Percentiles rank a stretch among this genome's conserved stretches.
Conservation (phyloP, 2,797 vertebrate genomes). For the Synanceia verrucosa region DNA sequence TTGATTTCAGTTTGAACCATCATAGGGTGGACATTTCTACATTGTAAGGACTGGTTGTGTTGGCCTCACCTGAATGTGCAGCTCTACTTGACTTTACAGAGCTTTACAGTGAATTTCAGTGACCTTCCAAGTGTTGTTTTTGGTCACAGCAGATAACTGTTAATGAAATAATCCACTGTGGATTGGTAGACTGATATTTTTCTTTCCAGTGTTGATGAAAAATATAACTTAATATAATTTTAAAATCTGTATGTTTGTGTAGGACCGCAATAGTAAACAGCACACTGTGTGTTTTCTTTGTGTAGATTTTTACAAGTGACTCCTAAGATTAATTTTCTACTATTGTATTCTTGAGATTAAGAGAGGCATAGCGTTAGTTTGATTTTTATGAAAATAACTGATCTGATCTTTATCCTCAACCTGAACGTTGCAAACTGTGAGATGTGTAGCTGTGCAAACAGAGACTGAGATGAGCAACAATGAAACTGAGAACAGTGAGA, state of each 20-base stretch:
- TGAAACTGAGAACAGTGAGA: slow-evolving; percentile 35
- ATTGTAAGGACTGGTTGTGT: not conserved
- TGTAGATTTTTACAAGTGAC: not conserved
- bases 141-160: not conserved
- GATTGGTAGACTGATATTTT: not conserved
- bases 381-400: no score
- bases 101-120: not conserved
- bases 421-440: slow-evolving; percentile 3
- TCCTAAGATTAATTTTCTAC: not conserved
- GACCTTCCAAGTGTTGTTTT: not conserved
- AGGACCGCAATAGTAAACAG: not conserved
- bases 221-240: no score
- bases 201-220: not conserved
- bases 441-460: slow-evolving; percentile 2
- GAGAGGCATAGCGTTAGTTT: no score
- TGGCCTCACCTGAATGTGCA: not conserved
- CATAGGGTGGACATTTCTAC: not conserved
- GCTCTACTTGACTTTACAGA: not conserved
- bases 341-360: not conserved
- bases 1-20: not conserved
- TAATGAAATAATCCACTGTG: no score
- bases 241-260: no score
- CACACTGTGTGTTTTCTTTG: not conserved
- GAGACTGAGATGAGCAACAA: slow-evolving; percentile 16
- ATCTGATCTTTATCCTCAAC: not conserved